Base-by-base conservation (phyloP, 2,113 vertebrate species). In the human (Homo sapiens) region DNA sequence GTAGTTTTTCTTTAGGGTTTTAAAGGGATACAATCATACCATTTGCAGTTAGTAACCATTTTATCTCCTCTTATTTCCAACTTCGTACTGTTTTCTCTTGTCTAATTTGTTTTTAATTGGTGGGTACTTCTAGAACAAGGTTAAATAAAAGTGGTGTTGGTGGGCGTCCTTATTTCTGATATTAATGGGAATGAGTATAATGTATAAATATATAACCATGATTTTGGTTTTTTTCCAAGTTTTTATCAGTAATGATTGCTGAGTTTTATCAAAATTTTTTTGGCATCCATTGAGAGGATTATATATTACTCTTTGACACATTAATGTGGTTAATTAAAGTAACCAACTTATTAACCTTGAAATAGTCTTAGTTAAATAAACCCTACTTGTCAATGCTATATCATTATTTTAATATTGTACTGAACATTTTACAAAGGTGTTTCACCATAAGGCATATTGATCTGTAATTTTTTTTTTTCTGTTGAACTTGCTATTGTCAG, bases 91-190 rank as follows among this genome's bases (percentile, higher is more conserved):
- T 78, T 87, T 86, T 90, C 9, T 87, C 55, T 93, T 80, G 1
- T 72, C 50, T 90, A 96, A 88, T 64, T 79, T 66, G 0, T 55
- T 55, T 55, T 55, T 55, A 55, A 14, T 1, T 66, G 8, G 57
- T 80, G 75, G 32, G 27, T 89, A 85, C 40, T 83, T 96, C 75
- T 48, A 93, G 38, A 95, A 93, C 43, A 83, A 91, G 45, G 45
- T 83, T 80, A 57, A 59, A 43, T 75, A 93, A 96, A 73, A 80
- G 38, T n/a, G 32, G 25, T 55, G 18, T 73, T 78, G 35, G 17
- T 80, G 52, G 68, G 50, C 10, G 45, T 88, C 32, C 48, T 87
- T 82, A 64, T 87, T 66, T 90, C 59, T 89, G 32, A 66, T 85
- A 66, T 92, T 92, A 94, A 96, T 50, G 30, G 68, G n/a, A 89